These are phyloP conservation scores for Glyphotaelius pellucidus DNA, from an alignment of 2,888 invertebrate genomes.

Conservation along the genomic window DNA sequence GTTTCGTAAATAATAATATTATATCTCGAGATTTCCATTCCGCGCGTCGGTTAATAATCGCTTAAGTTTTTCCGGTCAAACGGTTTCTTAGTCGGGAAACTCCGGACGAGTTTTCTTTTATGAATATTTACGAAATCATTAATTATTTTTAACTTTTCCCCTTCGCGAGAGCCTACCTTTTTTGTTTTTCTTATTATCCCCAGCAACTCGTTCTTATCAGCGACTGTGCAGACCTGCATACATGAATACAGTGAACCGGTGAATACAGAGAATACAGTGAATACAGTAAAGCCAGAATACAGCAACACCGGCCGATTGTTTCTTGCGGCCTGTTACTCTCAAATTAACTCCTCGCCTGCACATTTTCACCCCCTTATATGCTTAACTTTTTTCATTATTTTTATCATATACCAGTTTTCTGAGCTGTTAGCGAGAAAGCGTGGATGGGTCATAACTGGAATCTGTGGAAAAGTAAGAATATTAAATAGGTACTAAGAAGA, in stretches of 20 bases:
- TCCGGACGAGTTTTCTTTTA: constrained; percentile 71
- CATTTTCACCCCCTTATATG: constrained; percentile 46
- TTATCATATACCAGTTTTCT: constrained; percentile 15
- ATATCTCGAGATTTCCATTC: constrained; percentile 66
- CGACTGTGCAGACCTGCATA: constrained; percentile 65
- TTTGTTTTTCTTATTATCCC: constrained; percentile 66
- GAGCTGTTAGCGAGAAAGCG: constrained; percentile 1
- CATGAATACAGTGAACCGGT: constrained; percentile 59
- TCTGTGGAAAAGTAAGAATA: neutral
- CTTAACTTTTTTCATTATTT: constrained; percentile 48
- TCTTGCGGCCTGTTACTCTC: constrained; percentile 56
- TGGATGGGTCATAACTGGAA: neutral
- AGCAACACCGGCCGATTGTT: constrained; percentile 59
- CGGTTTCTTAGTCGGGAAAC: constrained; percentile 64
- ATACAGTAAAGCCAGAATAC: constrained; percentile 55
- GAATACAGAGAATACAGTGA: neutral
- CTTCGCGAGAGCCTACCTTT: constrained; percentile 58
- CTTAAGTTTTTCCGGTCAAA: constrained; percentile 67
- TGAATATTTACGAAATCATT: constrained; percentile 80
- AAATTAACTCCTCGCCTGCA: constrained; percentile 60
- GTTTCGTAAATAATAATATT: constrained; percentile 66
- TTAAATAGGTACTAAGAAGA: neutral
- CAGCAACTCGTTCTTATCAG: constrained; percentile 65
- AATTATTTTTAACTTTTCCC: constrained; percentile 77
- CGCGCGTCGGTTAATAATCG: constrained; percentile 67